Evolutionary conservation across 2,888 invertebrate species (phyloP).

Genomic region (Melanargia galathea): DNA sequence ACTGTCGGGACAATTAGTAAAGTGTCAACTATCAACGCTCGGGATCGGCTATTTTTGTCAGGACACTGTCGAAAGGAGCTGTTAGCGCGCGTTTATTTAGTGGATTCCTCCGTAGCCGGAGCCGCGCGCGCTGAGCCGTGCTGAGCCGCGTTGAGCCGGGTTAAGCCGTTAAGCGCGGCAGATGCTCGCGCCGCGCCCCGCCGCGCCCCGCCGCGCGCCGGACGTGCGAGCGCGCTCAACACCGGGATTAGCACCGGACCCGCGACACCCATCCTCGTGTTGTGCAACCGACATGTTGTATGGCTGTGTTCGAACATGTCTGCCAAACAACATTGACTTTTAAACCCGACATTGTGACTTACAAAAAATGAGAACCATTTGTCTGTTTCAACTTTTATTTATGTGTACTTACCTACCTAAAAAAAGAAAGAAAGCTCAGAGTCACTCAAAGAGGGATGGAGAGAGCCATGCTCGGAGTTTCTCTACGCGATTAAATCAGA

Average conservation of each 20-base stretch:
- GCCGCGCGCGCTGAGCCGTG: constrained; percentile 26
- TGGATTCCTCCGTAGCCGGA: constrained; percentile 11
- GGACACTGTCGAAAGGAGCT: constrained; percentile 28
- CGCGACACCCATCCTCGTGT: constrained; percentile 4
- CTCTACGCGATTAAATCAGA: no score
- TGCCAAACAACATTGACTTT: background rate
- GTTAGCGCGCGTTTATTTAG: constrained; percentile 32
- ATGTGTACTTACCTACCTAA: no score
- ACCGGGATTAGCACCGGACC: constrained; percentile 11
- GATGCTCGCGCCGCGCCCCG: constrained; percentile 40
- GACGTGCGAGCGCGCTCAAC: constrained; percentile 1
- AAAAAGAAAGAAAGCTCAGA: no score
- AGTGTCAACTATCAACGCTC: constrained; percentile 5
- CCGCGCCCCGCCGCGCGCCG: constrained; percentile 7
- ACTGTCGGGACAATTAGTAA: constrained; percentile 16
- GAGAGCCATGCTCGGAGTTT: no score
- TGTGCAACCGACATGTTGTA: background rate
- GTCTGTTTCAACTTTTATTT: background rate
- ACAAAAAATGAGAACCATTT: background rate
- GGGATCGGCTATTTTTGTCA: constrained; percentile 26
- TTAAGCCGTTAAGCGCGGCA: constrained; percentile 28
- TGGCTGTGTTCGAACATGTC: background rate
- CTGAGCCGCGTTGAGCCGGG: constrained; percentile 32
- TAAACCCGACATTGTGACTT: background rate
- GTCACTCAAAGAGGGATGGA: no score